Evolutionary conservation across 2,888 invertebrate species (phyloP).

Genomic region (Dasysyrphus tricinctus): DNA sequence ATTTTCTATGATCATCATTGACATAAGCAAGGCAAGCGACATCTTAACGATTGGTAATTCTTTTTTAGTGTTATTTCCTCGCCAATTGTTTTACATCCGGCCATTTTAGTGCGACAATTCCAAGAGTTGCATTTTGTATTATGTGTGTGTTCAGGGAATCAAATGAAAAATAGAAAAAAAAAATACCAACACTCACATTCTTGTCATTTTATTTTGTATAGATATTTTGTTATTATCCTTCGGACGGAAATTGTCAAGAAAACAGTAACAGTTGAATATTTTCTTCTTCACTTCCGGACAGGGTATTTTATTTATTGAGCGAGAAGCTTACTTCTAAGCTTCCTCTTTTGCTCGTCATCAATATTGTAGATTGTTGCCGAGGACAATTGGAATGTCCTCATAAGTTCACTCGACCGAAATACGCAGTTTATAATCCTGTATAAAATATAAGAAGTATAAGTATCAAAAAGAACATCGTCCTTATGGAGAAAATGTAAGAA

Average conservation of each 20-base stretch:
- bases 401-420: constrained; percentile 71
- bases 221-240: constrained; percentile 63
- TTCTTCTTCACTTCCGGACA: constrained; percentile 64
- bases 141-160: background rate
- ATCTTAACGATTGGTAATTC: constrained; percentile 77
- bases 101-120: constrained; percentile 53
- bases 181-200: constrained; percentile 1
- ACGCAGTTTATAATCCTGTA: constrained; percentile 71
- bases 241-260: constrained; percentile 70
- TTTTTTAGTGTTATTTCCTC: constrained; percentile 80
- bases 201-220: constrained; percentile 45
- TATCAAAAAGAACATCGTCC: constrained; percentile 8
- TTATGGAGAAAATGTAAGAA: constrained; percentile 51
- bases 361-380: constrained; percentile 6
- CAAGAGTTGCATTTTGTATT: constrained; percentile 56
- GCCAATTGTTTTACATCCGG: constrained; percentile 80
- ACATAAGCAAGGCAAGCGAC: constrained; percentile 38
- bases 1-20: constrained; percentile 27
- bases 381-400: constrained; percentile 35
- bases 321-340: constrained; percentile 36
- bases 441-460: constrained; percentile 15
- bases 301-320: constrained; percentile 58
- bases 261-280: constrained; percentile 66
- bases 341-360: constrained; percentile 32
- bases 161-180: background rate